Evolutionary conservation across 2,113 vertebrate genomes (phyloP), one percentile per base, ranked within the genome.

Genomic region (Sylvilagus bachmani): DNA sequence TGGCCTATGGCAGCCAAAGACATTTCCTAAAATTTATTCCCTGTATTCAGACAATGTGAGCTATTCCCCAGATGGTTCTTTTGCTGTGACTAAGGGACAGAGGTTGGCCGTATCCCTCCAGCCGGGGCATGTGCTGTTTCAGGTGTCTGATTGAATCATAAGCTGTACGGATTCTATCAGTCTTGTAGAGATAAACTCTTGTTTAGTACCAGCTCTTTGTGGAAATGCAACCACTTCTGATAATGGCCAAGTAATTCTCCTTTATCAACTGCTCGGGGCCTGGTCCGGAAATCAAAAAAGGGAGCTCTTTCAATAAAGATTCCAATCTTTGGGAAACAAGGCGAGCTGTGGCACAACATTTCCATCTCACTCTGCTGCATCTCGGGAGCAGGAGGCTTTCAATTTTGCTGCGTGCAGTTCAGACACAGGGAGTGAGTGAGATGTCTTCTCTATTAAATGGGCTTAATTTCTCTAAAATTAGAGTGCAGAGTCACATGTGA

Each of bases 201-300:
- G 97, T 98, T 98, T 98, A 97, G 97, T 97, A 95, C 93, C 90
- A 89, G 95, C 96, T 94, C 94, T 98, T 98, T 98, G 96, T 96
- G 97, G 98, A 96, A 98, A 98, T 98, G 97, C 98, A 98, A 81
- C 64, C 53, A 90, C 97, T 98, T 97, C 98, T 98, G 98, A 99
- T 98, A 98, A 98, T 97, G 95, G 97, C 97, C 95, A 95, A 98
- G 98, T 98, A 97, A 98, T 98, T 98, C 98, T 98, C 97, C 97
- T 98, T 97, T 98, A 98, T 99, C 98, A 97, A 95, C 97, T 77
- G 96, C 92, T n/a, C 8, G 55, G 92, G 97, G 95, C 97, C 97
- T 97, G 97, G 98, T 98, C 98, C 36, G 96, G 98, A 98, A 98
- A 98, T 98, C 97, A 98, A 98, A 98, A 98, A 95, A 86, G n/a